These are phyloP conservation scores for Corythaixoides concolor DNA, from an alignment of 2,113 vertebrate species.

Conservation along the genomic window DNA sequence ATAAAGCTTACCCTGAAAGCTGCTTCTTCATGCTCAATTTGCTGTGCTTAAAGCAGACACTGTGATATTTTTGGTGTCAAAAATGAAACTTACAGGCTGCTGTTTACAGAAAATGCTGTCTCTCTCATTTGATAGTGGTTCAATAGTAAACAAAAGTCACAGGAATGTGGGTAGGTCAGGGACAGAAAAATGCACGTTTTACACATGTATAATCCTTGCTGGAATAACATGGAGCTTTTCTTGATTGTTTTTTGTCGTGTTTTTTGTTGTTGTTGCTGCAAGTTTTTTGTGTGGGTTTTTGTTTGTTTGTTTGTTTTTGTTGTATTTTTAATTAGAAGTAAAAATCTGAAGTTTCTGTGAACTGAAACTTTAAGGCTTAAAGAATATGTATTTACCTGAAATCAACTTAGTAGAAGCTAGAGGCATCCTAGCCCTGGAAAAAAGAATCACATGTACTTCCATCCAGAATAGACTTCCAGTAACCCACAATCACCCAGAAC, in stretches of 20 bases:
- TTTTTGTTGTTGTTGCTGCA: neutral
- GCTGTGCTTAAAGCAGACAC: neutral
- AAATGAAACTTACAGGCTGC: neutral
- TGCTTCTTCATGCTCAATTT: neutral
- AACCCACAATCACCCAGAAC: conserved; percentile 27
- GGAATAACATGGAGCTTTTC: neutral
- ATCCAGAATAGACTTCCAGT: conserved; percentile 36
- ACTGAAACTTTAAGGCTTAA: neutral
- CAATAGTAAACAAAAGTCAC: neutral
- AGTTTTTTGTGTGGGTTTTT: too few species aligned
- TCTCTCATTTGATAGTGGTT: neutral
- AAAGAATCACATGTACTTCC: neutral
- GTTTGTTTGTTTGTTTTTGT: neutral
- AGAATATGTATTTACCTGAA: neutral
- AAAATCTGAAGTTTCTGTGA: neutral
- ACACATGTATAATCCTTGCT: neutral
- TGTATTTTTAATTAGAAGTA: neutral
- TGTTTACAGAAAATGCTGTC: neutral
- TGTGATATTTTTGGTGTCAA: neutral
- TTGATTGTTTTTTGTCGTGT: neutral
- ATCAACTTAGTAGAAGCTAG: neutral
- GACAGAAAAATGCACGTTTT: neutral
- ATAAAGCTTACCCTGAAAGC: neutral
- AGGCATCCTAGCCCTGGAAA: neutral
- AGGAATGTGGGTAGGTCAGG: neutral